Evolutionary conservation across 2,888 invertebrate species (phyloP), one percentile per base, ranked within the genome.

Genomic region (Arctia plantaginis): DNA sequence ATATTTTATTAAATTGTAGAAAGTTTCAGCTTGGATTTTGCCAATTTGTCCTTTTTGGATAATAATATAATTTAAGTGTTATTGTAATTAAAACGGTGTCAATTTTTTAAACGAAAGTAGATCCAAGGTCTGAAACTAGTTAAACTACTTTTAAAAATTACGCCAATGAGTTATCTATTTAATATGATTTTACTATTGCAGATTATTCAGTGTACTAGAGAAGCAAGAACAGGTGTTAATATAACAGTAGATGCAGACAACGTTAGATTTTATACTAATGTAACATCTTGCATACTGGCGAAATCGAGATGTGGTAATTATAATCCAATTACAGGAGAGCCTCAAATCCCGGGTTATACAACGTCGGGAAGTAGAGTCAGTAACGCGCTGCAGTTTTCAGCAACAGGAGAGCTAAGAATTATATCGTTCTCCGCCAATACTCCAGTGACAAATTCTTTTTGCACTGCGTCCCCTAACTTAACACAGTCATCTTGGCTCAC

Each of bases 251-350:
- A 96, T 82, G 91, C 90, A 27, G 96, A 96, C 79, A 96, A 96
- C 84, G 91, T 96, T n/a, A 87, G 92, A 51, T 96, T 96, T 84
- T 97, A 93, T 85, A 96, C 96, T 44, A 97, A 97, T 87, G 96
- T 97, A 51, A 97, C 97, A 4, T 96, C 97, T 18, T 97, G 97
- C 87, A 96, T 97, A 77, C 89, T 97, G 75, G 97, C 97, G 0
- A 96, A 96, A 85, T 91, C 97, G 1, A 94, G 97, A 72, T 97
- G 97, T 90, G 95, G 96, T 68, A 91, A 93, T 1, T 96, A 94
- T 86, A 97, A 97, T 88, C 97, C 97, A 6, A 97, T 97, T 73
- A 97, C 97, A 1, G 97, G 97, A 23, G 96, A 96, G 75, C 90
- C 96, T 6, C 97, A 97, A 90, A 94, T 96, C 59, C 96, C 96